Conservation (phyloP, 2,113 vertebrate species). For the Eclectus roratus region DNA sequence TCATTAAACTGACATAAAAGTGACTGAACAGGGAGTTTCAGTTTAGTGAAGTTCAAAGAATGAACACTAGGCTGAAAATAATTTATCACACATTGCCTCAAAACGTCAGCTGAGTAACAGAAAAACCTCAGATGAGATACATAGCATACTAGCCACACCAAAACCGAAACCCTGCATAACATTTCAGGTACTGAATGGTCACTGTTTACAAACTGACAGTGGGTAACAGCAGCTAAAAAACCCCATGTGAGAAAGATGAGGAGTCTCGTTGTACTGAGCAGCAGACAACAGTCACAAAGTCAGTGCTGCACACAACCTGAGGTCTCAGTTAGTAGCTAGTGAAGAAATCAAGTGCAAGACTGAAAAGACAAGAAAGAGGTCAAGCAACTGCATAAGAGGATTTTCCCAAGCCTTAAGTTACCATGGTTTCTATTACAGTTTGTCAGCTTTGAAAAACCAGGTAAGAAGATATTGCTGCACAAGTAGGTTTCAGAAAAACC, state of each 20-base stretch:
- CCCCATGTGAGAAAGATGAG: accelerated
- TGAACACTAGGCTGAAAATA: background rate
- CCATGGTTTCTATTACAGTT: accelerated
- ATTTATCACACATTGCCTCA: background rate
- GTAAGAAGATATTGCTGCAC: no score
- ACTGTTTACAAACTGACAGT: background rate
- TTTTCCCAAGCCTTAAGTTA: background rate
- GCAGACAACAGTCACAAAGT: background rate
- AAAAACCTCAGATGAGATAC: background rate
- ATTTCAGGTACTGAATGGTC: background rate
- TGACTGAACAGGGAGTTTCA: background rate
- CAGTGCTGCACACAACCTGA: accelerated
- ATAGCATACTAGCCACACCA: background rate
- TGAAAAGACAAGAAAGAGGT: background rate
- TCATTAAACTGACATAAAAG: background rate
- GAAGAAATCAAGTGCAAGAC: background rate
- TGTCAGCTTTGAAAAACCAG: background rate
- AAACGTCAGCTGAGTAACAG: background rate
- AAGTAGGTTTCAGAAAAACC: background rate
- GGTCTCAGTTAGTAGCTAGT: background rate
- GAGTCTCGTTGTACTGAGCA: background rate
- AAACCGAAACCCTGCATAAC: accelerated
- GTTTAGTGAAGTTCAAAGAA: background rate
- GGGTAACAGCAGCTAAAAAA: background rate
- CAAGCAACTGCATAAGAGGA: background rate